Evolutionary conservation across 2,888 invertebrate genomes (phyloP), one percentile per base, ranked within the genome.

Genomic region (Torymus aiolomorphi): DNA sequence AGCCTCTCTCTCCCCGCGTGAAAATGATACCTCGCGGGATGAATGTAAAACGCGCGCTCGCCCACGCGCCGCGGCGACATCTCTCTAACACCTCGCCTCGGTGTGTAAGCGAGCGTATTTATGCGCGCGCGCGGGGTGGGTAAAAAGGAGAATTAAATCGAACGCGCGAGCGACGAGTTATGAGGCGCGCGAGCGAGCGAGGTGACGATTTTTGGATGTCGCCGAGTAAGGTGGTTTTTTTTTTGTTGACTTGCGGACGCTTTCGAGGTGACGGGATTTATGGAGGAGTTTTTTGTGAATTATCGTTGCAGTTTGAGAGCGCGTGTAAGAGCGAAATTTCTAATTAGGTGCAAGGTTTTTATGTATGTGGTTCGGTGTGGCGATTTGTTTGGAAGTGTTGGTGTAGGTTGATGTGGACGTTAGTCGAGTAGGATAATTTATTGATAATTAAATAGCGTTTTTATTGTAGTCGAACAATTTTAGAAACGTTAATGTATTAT

Each of bases 21-120:
- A 89, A 89, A 89, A 89, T 89, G 90, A 90, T 89, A 89, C 89
- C 88, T 87, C 84, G 86, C 13, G 59, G 82, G 82, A 84, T 87
- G 89, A 88, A 88, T 89, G 89, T 88, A 89, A 89, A 89, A 89
- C 88, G 88, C 12, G 49, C 89, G 88, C 12, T 14, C 89, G 89
- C 90, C 89, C 87, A 88, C 88, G 88, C 87, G 81, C 66, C 80
- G 83, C 85, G 86, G 83, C 85, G 84, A 85, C 87, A 82, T 82
- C 81, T 69, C 79, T 84, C 83, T 84, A 86, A 86, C 85, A 85
- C 85, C 20, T 20, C 84, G 85, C 65, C n/a, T 10, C 14, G 74
- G 86, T 42, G 85, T 84, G 87, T 86, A 84, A 84, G 81, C 83
- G 78, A 51, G 5, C 5, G 18, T 12, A 42, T 79, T 42, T 80